A percentile compares a stretch with the other conserved stretches of the same genome.
Conservation (phyloP, 1,140 invertebrate genomes). For the Dermatophagoides farinae region DNA sequence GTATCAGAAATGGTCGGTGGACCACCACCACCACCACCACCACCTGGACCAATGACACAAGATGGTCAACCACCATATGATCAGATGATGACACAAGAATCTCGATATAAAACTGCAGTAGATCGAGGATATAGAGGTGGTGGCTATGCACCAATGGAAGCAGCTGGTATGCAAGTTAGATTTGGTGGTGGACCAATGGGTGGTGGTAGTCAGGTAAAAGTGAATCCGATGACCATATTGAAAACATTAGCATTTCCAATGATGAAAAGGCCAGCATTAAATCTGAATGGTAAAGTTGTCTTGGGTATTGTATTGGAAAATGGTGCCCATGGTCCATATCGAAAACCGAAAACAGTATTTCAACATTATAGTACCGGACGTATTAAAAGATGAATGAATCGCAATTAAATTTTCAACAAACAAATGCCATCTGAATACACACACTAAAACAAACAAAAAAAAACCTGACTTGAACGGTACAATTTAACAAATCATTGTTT, state of each 20-base stretch:
- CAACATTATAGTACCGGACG: slow-evolving; percentile 11
- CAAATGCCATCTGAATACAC: too few relatives aligned
- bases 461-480: too few relatives aligned
- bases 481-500: too few relatives aligned
- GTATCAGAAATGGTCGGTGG: not conserved
- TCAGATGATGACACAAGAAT: slow-evolving; percentile 9
- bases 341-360: slow-evolving; percentile 8
- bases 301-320: slow-evolving; percentile 22
- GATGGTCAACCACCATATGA: not conserved
- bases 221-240: slow-evolving; percentile 17
- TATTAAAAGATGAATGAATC: not conserved
- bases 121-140: not conserved
- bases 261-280: slow-evolving; percentile 17
- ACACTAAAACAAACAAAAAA: too few relatives aligned
- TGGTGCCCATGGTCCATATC: slow-evolving; percentile 2
- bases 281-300: slow-evolving; percentile 21
- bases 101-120: not conserved
- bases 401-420: too few relatives aligned
- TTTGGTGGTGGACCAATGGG: slow-evolving; percentile 16
- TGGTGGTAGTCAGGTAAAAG: slow-evolving; percentile 15
- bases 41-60: not conserved
- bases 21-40: not conserved
- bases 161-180: slow-evolving; percentile 1
- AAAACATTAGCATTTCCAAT: slow-evolving; percentile 21
- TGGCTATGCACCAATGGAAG: not conserved